phyloP scores from a whole-genome alignment of 2,113 vertebrate species.

The Atractosteus spatula region DNA sequence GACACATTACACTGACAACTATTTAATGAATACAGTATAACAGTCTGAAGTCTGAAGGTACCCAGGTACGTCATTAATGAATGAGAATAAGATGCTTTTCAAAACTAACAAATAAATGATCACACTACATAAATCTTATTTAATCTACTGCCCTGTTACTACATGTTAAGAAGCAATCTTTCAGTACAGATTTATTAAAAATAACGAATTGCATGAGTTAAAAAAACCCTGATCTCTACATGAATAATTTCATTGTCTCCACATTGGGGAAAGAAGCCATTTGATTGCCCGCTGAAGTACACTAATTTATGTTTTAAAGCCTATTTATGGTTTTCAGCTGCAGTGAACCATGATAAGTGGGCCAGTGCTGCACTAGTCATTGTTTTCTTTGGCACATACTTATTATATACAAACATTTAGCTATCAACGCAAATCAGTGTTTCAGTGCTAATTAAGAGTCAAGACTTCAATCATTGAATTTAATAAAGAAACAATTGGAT shows the following conservation, averaged over 20 bases:
- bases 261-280: constrained; percentile 3
- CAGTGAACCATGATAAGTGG: constrained; percentile 9
- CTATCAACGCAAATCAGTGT: constrained; percentile 4
- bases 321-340: constrained; percentile 14
- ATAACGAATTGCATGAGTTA: background rate
- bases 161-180: background rate
- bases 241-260: background rate
- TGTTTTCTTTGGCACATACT: constrained; percentile 12
- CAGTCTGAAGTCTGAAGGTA: too few relatives aligned
- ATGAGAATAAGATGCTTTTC: too few relatives aligned
- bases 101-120: too few relatives aligned
- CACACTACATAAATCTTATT: too few relatives aligned
- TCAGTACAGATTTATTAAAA: background rate
- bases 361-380: constrained; percentile 5
- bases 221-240: background rate
- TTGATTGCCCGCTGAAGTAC: constrained; percentile 17
- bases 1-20: too few relatives aligned
- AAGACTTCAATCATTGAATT: too few relatives aligned
- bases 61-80: too few relatives aligned
- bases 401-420: constrained; percentile 7
- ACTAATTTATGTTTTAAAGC: constrained; percentile 20
- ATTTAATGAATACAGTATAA: too few relatives aligned
- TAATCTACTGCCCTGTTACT: too few relatives aligned
- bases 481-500: too few relatives aligned
- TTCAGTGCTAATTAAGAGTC: background rate